Base-by-base conservation (phyloP, 2,888 invertebrate genomes). In the Agrochola lota region DNA sequence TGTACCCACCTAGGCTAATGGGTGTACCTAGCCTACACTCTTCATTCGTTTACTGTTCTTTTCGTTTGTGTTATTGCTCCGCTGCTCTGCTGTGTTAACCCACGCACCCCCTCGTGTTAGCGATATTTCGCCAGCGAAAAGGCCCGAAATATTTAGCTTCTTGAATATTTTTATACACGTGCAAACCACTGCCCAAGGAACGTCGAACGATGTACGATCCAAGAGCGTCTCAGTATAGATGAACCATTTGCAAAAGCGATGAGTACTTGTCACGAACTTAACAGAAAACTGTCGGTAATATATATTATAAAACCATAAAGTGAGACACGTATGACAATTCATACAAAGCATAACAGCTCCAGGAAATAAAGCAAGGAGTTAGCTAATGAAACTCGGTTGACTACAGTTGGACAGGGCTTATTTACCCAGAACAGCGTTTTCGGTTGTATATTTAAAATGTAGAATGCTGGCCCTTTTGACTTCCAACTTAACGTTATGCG, bases 281-380 rank as follows among this genome's bases (percentile, higher is more conserved):
- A 26, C 1, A n/a, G 43, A 30, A 73, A 57, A 57, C 20, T n/a
- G 46, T 67, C 8, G 17, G 23, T 26, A 43, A 20, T 12, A 23
- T 49, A 17, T 49, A 57, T 23, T 52, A 69, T 43, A 55, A 30
- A 69, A 68, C 23, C 23, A 9, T 68, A 30, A 26, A 43, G 40
- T 26, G 43, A 17, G 17, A 55, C 35, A 26, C 8, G 23, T 52
- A 67, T 20, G 43, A 70, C 59, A 71, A 66, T 49, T 70, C 62
- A 69, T 78, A 64, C 64, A 70, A 83, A 71, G 68, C 73, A 80
- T 83, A 78, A 83, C 77, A 77, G 68, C 64, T 77, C 70, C 72
- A 77, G 77, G 80, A 78, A 85, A 78, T 76, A 77, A 77, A 70
- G 75, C 73, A 74, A 69, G 77, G 74, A 67, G 77, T 83, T 72